Conservation (phyloP, 2,113 vertebrate genomes). For the Azemiops feae region DNA sequence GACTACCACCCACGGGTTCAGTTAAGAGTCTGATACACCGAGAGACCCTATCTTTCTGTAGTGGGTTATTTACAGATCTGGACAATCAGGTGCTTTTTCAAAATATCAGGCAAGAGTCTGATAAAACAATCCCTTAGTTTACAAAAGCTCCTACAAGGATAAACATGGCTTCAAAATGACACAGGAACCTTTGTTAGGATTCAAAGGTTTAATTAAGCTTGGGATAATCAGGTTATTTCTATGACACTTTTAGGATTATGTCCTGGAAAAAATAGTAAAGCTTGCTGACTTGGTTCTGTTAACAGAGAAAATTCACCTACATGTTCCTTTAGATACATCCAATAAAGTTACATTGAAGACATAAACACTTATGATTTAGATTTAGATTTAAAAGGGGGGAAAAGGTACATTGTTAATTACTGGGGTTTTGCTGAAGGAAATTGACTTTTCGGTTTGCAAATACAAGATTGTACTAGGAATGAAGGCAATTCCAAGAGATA, state of each 20-base stretch:
- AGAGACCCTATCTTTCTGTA: background rate
- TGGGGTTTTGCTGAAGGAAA: background rate
- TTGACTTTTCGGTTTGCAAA: background rate
- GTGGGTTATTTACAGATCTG: background rate
- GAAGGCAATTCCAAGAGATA: background rate
- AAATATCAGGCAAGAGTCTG: background rate
- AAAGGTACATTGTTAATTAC: background rate
- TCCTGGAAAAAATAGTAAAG: background rate
- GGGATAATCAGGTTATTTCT: background rate
- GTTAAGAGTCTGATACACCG: background rate
- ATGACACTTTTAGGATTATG: background rate
- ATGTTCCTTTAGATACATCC: slow-evolving; percentile 5
- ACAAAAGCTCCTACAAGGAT: background rate
- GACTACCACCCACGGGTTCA: background rate
- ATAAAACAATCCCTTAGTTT: background rate
- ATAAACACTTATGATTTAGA: background rate
- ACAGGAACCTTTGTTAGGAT: background rate
- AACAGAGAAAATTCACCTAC: background rate
- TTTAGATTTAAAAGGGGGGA: background rate
- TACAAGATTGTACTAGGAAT: background rate
- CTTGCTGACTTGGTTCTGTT: background rate
- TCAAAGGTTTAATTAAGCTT: background rate
- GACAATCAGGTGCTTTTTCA: background rate
- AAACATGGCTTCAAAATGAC: background rate
- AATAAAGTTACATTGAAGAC: background rate